Percentiles rank a stretch among this genome's conserved stretches.
phyloP scores from a whole-genome alignment of 2,888 invertebrate species.

The Clivina fossor region DNA sequence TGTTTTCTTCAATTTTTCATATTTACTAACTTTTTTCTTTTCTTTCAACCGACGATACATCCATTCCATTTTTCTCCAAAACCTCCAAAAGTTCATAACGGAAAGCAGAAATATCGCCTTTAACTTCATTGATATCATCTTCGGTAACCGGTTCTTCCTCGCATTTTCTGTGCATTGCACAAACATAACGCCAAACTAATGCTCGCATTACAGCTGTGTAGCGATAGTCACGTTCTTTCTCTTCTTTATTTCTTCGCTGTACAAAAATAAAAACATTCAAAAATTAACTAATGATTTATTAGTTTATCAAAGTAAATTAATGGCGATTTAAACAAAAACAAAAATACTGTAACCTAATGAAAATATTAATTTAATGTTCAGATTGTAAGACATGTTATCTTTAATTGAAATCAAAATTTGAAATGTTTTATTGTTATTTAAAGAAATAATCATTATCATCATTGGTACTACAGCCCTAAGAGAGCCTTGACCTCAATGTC shows the following conservation, averaged over 20 bases:
- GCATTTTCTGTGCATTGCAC: slow-evolving; percentile 79
- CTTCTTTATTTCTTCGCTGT: slow-evolving; percentile 60
- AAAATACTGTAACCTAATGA: too few species aligned
- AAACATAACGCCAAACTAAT: slow-evolving; percentile 89
- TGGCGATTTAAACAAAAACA: too few species aligned
- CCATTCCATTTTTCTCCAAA: slow-evolving; percentile 84
- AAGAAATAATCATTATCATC: too few species aligned
- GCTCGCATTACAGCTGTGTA: slow-evolving; percentile 86
- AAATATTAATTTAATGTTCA: neutral
- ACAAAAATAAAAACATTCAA: slow-evolving; percentile 26
- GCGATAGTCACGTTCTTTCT: slow-evolving; percentile 67
- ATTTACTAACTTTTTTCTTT: slow-evolving; percentile 69
- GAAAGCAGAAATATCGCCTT: slow-evolving; percentile 89
- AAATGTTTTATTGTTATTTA: too few species aligned
- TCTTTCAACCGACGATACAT: slow-evolving; percentile 71
- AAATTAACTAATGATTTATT: neutral
- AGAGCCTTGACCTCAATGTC: too few species aligned
- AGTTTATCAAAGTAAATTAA: too few species aligned
- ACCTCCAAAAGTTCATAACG: slow-evolving; percentile 90
- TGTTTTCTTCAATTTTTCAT: too few species aligned
- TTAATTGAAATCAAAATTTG: slow-evolving; percentile 4
- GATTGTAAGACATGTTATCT: slow-evolving; percentile 8
- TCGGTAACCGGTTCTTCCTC: slow-evolving; percentile 88
- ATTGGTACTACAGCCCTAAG: too few species aligned
- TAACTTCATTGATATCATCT: slow-evolving; percentile 92